Evolutionary conservation across 2,113 vertebrate species (phyloP).

Genomic region (Grammomys dolichurus): DNA sequence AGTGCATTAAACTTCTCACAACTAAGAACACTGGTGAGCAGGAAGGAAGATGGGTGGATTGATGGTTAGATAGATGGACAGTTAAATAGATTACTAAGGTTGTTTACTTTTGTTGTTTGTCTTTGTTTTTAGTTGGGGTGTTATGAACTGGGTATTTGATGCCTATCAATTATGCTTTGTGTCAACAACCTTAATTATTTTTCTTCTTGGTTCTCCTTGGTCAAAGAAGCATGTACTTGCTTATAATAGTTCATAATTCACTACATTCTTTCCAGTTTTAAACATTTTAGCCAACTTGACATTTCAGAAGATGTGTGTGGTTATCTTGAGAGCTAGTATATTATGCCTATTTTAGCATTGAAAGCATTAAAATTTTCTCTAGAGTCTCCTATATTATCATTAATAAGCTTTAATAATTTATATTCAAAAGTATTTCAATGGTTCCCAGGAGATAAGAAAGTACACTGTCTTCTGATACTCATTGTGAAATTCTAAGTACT

Average conservation of each 20-base stretch:
- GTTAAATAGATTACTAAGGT: neutral
- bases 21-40: neutral
- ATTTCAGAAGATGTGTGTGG: neutral
- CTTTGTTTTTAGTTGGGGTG: rapidly evolving
- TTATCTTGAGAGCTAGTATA: neutral
- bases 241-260: neutral
- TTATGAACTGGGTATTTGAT: neutral
- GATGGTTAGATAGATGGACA: too few species aligned
- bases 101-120: neutral
- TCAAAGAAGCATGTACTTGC: neutral
- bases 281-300: conserved; percentile 31
- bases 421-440: conserved; percentile 48
- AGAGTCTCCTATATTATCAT: neutral
- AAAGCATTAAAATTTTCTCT: neutral
- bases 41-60: too few species aligned
- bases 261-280: neutral
- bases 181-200: neutral
- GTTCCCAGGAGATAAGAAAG: neutral
- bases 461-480: neutral
- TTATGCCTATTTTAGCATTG: neutral
- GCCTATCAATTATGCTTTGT: neutral
- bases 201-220: neutral
- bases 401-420: conserved; percentile 18
- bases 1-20: neutral
- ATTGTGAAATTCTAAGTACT: neutral